Percentiles rank a stretch among this genome's conserved stretches.
Evolutionary conservation across 2,797 vertebrate genomes (phyloP).

Genomic region (Galagoides demidoff): DNA sequence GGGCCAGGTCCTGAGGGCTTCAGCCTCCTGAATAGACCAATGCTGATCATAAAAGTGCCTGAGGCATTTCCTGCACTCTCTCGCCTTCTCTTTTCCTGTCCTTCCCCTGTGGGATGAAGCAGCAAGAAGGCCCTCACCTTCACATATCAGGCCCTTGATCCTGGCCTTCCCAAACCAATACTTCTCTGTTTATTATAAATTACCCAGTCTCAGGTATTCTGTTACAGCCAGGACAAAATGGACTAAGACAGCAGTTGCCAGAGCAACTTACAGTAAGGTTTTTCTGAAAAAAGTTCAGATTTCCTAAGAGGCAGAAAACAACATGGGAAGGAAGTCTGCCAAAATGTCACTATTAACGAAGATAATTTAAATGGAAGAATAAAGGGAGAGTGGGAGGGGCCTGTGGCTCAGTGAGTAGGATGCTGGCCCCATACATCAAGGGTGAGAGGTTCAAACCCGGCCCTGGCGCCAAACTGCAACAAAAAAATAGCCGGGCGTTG

Average conservation of each 20-base stretch:
- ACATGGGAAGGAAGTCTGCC: neutral
- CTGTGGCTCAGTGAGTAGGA: too few species aligned
- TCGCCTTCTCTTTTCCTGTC: neutral
- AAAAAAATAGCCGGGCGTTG: too few species aligned
- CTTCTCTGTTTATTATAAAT: neutral
- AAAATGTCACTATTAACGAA: neutral
- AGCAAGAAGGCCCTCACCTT: neutral
- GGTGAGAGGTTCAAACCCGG: too few species aligned
- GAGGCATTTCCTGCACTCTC: neutral
- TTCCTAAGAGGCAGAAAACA: neutral
- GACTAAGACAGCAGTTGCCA: neutral
- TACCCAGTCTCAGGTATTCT: neutral
- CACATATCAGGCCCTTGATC: neutral
- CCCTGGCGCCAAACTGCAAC: too few species aligned
- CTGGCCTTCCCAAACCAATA: neutral
- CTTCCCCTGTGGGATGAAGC: too few species aligned
- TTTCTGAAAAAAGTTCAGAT: slow-evolving; percentile 2
- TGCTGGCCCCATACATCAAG: too few species aligned
- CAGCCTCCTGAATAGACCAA: neutral
- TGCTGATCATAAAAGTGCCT: neutral
- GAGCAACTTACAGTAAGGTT: neutral
- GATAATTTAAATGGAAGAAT: neutral
- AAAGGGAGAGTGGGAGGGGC: neutral
- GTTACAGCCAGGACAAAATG: neutral
- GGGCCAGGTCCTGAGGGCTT: neutral